These are phyloP conservation scores for Cheilosia pagana DNA, from an alignment of 2,888 invertebrate genomes.

Conservation along the genomic window DNA sequence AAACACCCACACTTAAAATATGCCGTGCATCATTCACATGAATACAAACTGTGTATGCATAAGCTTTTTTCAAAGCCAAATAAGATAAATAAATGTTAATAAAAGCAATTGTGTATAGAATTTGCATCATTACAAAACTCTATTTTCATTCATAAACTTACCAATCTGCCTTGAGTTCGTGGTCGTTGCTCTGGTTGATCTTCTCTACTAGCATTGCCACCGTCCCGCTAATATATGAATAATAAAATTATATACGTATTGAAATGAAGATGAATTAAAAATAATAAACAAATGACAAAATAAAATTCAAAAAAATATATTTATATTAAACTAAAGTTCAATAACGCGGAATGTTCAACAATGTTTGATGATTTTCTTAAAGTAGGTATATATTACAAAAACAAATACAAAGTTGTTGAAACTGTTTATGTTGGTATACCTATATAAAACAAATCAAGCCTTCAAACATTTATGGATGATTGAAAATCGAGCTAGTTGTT, in stretches of 20 bases:
- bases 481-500: too few relatives aligned
- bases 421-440: too few relatives aligned
- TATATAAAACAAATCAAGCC: too few relatives aligned
- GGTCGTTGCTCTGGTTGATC: slow-evolving; percentile 70
- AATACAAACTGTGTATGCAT: too few relatives aligned
- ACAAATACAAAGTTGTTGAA: not conserved
- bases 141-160: slow-evolving; percentile 33
- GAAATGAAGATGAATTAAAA: slow-evolving; percentile 77
- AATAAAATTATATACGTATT: slow-evolving; percentile 78
- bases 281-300: slow-evolving; percentile 59
- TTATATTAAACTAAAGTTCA: slow-evolving; percentile 63
- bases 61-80: not conserved
- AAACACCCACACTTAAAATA: too few relatives aligned
- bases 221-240: slow-evolving; percentile 78
- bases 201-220: slow-evolving; percentile 77
- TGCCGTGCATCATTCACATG: too few relatives aligned
- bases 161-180: slow-evolving; percentile 52
- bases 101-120: not conserved
- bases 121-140: not conserved
- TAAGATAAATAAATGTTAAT: not conserved
- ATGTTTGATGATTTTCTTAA: slow-evolving; percentile 83
- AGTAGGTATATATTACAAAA: slow-evolving; percentile 63
- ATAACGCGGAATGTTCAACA: slow-evolving; percentile 46
- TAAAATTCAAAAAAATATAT: slow-evolving; percentile 31
- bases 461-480: too few relatives aligned